Percentiles rank a stretch among this genome's conserved stretches.
Conservation (phyloP, 2,113 vertebrate genomes). For the Meleagris gallopavo region DNA sequence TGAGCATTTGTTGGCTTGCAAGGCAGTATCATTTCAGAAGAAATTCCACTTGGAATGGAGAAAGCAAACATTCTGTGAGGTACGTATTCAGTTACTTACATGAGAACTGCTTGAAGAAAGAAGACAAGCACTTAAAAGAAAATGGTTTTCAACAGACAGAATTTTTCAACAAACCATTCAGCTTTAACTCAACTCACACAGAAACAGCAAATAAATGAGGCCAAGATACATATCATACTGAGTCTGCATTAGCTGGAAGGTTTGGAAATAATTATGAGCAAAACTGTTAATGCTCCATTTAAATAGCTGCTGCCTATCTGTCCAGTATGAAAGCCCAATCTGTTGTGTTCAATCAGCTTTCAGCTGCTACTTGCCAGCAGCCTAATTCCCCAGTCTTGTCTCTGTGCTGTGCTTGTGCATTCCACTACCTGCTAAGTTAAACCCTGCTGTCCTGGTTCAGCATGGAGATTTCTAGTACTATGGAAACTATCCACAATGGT, state of each 20-base stretch:
- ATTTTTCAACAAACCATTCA: conserved; percentile 6
- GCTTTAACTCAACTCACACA: background rate
- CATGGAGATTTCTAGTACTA: conserved; percentile 20
- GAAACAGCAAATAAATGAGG: conserved; percentile 50
- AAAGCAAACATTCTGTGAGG: conserved; percentile 52
- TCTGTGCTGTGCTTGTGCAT: conserved; percentile 59
- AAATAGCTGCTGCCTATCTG: conserved; percentile 69
- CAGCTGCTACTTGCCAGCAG: conserved; percentile 64
- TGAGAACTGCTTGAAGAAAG: conserved; percentile 51
- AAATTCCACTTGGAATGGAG: conserved; percentile 59
- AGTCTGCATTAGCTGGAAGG: conserved; percentile 25
- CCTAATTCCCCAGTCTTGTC: conserved; percentile 65
- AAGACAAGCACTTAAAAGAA: conserved; percentile 3
- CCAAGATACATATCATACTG: background rate
- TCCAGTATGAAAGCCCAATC: conserved; percentile 66
- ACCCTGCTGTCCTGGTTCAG: conserved; percentile 30
- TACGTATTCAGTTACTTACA: conserved; percentile 26
- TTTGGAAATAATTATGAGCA: conserved; percentile 70
- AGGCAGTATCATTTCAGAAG: conserved; percentile 28
- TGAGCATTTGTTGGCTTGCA: conserved; percentile 45
- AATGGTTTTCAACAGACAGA: background rate
- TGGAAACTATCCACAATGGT: conserved; percentile 2
- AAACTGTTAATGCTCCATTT: conserved; percentile 67
- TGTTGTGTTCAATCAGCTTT: conserved; percentile 67
- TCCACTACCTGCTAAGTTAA: conserved; percentile 64